Percentiles rank a stretch among this genome's conserved stretches.
These are phyloP conservation scores for Talpa occidentalis DNA, from an alignment of 2,113 vertebrate genomes.

Conservation along the genomic window DNA sequence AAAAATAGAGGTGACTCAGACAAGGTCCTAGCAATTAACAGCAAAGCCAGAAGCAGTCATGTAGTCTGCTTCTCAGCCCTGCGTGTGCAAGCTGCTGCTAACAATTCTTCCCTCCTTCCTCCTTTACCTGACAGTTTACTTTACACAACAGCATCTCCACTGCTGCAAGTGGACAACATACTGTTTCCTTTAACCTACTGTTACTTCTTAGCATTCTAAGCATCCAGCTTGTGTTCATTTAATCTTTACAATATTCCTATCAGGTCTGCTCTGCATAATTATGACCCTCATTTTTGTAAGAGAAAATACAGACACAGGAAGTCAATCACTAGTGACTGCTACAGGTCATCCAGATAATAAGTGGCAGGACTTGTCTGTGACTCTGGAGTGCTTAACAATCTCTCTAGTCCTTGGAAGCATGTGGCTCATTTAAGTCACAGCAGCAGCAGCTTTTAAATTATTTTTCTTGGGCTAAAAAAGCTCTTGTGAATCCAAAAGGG, in stretches of 20 bases:
- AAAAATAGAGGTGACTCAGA: neutral
- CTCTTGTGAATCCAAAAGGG: neutral
- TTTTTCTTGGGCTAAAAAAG: neutral
- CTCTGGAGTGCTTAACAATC: neutral
- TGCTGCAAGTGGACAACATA: neutral
- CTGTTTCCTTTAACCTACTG: neutral
- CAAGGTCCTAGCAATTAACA: neutral
- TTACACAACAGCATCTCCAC: neutral
- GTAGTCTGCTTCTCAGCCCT: too few relatives aligned
- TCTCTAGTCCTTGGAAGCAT: neutral
- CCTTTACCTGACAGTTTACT: neutral
- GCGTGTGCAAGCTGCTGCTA: neutral
- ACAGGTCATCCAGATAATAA: neutral
- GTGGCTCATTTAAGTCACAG: neutral
- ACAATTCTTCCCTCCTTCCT: neutral
- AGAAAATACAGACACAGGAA: conserved; percentile 35
- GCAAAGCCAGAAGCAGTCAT: neutral
- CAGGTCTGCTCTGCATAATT: neutral
- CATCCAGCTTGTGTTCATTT: neutral
- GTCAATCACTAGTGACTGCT: neutral
- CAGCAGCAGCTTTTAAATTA: neutral
- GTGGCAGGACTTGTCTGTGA: neutral
- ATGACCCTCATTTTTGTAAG: neutral
- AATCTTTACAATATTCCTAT: neutral
- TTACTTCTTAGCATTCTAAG: neutral